These are phyloP conservation scores for Sakesphorus luctuosus DNA, from an alignment of 2,113 vertebrate species.

Conservation along the genomic window DNA sequence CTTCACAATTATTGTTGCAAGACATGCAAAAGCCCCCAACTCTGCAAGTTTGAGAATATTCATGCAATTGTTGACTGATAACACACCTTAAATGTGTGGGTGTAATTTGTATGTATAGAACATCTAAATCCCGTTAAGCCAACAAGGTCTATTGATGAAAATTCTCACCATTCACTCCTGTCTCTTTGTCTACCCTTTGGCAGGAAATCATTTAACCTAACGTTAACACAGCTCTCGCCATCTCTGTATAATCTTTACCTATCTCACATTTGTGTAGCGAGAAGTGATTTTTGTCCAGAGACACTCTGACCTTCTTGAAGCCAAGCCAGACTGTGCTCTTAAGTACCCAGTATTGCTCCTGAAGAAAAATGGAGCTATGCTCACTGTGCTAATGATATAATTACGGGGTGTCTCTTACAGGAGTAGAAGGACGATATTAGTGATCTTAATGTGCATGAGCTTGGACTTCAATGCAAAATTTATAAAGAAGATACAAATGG, in stretches of 20 bases:
- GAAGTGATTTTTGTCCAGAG: background rate
- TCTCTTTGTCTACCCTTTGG: background rate
- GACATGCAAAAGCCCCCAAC: background rate
- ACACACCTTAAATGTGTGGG: background rate
- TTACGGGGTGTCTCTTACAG: conserved; percentile 8
- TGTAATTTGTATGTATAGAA: background rate
- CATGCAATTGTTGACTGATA: background rate
- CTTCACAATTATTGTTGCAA: background rate
- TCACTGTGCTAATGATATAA: conserved; percentile 28
- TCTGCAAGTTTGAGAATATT: background rate
- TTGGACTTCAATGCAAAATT: conserved; percentile 44
- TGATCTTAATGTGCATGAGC: conserved; percentile 25
- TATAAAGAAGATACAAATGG: background rate
- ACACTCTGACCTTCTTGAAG: background rate
- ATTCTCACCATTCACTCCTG: background rate
- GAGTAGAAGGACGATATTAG: conserved; percentile 15
- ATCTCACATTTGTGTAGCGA: background rate
- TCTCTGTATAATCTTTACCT: background rate
- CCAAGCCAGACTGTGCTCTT: background rate
- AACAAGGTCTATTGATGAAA: background rate
- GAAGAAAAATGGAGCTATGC: conserved; percentile 11
- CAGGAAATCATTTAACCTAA: conserved; percentile 21
- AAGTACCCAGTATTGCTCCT: background rate
- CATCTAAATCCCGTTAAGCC: background rate
- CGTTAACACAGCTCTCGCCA: background rate